Evolutionary conservation across 2,888 invertebrate genomes (phyloP), one percentile per base, ranked within the genome.

Genomic region (Furcula furcula): DNA sequence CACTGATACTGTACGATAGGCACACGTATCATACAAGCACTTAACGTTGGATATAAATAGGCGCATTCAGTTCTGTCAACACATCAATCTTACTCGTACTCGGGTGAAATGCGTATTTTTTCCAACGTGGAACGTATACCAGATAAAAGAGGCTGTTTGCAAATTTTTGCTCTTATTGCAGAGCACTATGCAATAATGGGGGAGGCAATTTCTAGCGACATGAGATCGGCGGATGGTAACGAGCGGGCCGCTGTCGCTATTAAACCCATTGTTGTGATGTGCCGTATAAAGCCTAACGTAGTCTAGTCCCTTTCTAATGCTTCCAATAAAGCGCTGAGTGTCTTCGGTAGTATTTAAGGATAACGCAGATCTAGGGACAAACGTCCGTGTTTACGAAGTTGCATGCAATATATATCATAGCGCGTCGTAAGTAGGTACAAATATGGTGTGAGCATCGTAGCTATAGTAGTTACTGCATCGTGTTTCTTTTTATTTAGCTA

Each of bases 211-310:
- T 68, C 73, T 69, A 55, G 65, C 66, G 66, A 74, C 75, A 78
- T 66, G 68, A 68, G 60, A 72, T 68, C 59, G 62, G 67, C 52
- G 60, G 61, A 67, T 69, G 65, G 73, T 79, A 83, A 82, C 76
- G 77, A 80, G 75, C 72, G 46, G 62, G 62, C 63, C 51, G 63
- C 61, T 74, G 72, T 78, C 67, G 72, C 76, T 80, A 79, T 77
- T 77, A 73, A 77, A 70, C 67, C 75, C 71, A 79, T 82, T 82
- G 80, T 81, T 81, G 72, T 70, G 71, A 78, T 72, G 71, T 59
- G 56, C 74, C 67, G 65, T 81, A 79, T 80, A 76, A 76, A 76
- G 74, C 62, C 70, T 55, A 52, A 66, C 60, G 57, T 55, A 63
- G 61, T 44, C 57, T 65, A 63, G 66, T 67, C 60, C 66, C 64